Evolutionary conservation across 2,113 vertebrate species (phyloP).

Genomic region (Diphyllodes magnificus): DNA sequence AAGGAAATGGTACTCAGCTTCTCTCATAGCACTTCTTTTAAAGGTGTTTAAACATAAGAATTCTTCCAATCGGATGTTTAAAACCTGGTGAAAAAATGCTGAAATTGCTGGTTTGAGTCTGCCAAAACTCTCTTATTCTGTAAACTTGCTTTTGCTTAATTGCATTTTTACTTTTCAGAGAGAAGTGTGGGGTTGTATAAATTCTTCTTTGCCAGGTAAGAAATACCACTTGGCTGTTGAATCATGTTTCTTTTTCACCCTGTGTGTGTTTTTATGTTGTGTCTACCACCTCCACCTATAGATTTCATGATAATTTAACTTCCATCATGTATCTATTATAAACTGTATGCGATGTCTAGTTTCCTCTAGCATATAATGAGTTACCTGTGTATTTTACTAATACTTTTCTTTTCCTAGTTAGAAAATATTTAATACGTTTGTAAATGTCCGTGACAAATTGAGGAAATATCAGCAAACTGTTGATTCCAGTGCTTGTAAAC

Average conservation of each 20-base stretch:
- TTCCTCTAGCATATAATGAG: neutral
- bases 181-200: slow-evolving; percentile 96
- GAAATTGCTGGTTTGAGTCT: neutral
- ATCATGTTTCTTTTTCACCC: neutral
- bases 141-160: neutral
- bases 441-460: neutral
- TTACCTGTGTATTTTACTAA: neutral
- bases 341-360: neutral
- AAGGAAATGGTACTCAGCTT: neutral
- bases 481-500: neutral
- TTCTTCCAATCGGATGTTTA: neutral
- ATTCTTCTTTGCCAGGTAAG: slow-evolving; percentile 96
- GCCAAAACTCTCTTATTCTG: neutral
- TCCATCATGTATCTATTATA: neutral
- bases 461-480: neutral
- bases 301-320: neutral
- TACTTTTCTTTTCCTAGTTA: neutral
- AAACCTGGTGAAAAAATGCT: neutral
- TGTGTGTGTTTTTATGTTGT: neutral
- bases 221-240: neutral
- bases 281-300: neutral
- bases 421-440: neutral
- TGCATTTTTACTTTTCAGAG: slow-evolving; percentile 74
- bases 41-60: neutral
- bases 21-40: neutral